Evolutionary conservation across 2,888 invertebrate genomes (phyloP), one percentile per base, ranked within the genome.

Genomic region (Tuberolachnus salignus): DNA sequence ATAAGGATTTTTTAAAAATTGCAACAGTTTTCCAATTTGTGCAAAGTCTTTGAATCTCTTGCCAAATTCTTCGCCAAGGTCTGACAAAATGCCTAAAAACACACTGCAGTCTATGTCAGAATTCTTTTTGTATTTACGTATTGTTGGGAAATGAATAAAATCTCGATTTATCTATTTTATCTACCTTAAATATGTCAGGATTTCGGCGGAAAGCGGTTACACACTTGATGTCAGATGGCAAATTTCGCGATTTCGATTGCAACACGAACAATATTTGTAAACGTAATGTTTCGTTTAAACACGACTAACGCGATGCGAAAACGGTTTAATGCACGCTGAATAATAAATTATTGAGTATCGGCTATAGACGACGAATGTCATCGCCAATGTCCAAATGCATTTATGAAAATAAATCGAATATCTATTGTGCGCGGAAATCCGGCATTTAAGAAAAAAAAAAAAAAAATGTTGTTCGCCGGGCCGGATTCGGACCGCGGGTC

Each of bases 1-100:
- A 81, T 81, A 82, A 82, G 82, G 82, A 80, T 81, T 82, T 80
- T 82, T 83, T 82, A 83, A 81, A 71, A 83, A 81, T 82, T 82
- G 81, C 19, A n/a, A 51, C n/a, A 67, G 51, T 67, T 67, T 53
- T 51, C 26, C 51, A 51, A 26, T 67, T 11, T 67, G 10, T 51
- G 19, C 19, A 51, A 51, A 51, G 1, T 51, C 14, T 51, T 51
- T 51, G 49, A n/a, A 51, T 14, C 16, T 63, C 19, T 42, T 42
- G 13, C 57, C n/a, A n/a, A 42, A 19, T 11, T 63, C 63, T 46
- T 51, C 46, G 44, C n/a, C 42, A 64, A 46, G 34, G 1, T 64
- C 46, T 3, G 46, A 42, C 11, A 64, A 46, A 64, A 46, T 19
- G 13, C n/a, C 51, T 67, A 49, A 82, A 81, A 81, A 82, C 80